Evolutionary conservation across 2,113 vertebrate species (phyloP), one percentile per base, ranked within the genome.

Genomic region (Myrmecobius fasciatus): DNA sequence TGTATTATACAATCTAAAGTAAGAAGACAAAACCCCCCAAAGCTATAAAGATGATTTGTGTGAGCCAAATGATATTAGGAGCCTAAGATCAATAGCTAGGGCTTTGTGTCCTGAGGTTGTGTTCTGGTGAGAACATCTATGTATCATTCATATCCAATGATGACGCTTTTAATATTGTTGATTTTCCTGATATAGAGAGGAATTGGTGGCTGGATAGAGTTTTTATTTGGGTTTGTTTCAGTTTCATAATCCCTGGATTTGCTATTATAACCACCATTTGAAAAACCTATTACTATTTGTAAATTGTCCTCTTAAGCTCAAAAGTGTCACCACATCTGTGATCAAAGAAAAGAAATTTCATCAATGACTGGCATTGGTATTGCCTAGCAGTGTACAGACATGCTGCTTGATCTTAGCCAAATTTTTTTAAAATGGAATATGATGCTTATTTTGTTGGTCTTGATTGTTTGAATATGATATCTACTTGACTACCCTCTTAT

Each of bases 1-100:
- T 26, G 3, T 49, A 93, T 28, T 91, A 36, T 91, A 14, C 90
- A 97, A 56, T 46, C 25, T 89, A 36, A 95, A 96, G 92, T 51
- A 92, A 54, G 24, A 17, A 91, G n/a, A 94, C 3, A 22, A n/a
- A 90, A 83, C 9, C 49, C 49, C 49, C 49, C 89, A 92, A 67
- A 17, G 31, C 51, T 53, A 93, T 28, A 90, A 47, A 95, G 91
- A 89, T 90, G 75, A 91, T 26, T 89, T n/a, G 93, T 51, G 26
- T 3, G 51, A 51, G 14, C 49, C 93, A 90, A 93, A 93, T 51
- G 93, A 92, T n/a, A 17, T 92, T 28, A 91, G 47, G 10, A 94
- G 48, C 53, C 51, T 46, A n/a, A 54, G 89, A 36, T 24, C 5
- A 49, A 56, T 10, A 51, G 10, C 17, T 89, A 11, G n/a, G 7